A percentile compares a stretch with the other conserved stretches of the same genome.
Evolutionary conservation across 2,113 vertebrate genomes (phyloP).

Genomic region (Syrmaticus mikado): DNA sequence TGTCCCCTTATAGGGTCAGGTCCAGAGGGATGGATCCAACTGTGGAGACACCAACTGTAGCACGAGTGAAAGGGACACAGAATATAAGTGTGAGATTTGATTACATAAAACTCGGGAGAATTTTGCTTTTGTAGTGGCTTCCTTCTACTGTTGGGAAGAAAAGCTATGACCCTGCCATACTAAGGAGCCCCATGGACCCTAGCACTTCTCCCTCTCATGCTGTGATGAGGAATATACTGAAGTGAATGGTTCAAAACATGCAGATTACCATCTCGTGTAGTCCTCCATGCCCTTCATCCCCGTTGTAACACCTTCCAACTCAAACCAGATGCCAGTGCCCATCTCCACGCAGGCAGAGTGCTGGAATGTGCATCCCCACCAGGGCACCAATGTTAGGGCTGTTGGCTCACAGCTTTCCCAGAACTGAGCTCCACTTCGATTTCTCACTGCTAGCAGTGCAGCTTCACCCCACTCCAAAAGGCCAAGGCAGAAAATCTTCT

Average conservation of each 20-base stretch:
- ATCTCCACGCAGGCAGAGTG: background rate
- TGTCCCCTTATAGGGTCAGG: background rate
- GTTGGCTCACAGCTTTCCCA: background rate
- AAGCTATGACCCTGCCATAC: background rate
- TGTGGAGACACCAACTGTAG: background rate
- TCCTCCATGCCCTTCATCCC: background rate
- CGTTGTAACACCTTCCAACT: background rate
- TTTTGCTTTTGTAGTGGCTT: background rate
- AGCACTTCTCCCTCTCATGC: background rate
- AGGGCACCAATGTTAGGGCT: background rate
- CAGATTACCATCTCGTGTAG: background rate
- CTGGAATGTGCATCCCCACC: background rate
- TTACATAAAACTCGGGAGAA: background rate
- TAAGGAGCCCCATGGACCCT: background rate
- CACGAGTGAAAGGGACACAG: background rate
- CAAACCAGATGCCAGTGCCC: background rate
- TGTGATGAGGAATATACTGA: background rate
- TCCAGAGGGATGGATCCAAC: accelerated
- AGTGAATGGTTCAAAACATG: background rate
- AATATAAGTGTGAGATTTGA: background rate
- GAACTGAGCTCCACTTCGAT: background rate
- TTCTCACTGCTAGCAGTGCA: background rate
- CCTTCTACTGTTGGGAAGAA: background rate
- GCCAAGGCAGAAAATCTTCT: conserved; percentile 48
- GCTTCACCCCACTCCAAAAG: conserved; percentile 1